Evolutionary conservation across 2,888 invertebrate genomes (phyloP), one percentile per base, ranked within the genome.

Genomic region (Perizoma flavofasciatum): DNA sequence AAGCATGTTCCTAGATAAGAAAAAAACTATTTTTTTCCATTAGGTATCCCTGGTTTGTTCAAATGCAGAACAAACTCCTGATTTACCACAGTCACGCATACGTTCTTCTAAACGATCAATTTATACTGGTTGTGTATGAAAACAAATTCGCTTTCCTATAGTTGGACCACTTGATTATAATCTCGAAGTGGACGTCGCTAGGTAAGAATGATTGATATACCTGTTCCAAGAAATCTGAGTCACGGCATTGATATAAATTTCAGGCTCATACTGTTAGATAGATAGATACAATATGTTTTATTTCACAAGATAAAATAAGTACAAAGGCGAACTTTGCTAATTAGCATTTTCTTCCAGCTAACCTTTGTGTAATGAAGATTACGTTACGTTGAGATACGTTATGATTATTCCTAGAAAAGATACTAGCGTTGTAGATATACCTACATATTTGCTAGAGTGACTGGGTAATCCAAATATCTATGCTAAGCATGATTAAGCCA

Each of bases 71-170:
- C 5, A 46, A 47, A 57, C 58, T 50, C 22, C 32, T 44, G 55
- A 64, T 62, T 22, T 58, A 46, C 49, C 7, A 58, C 43, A 63
- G 51, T 67, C 61, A 65, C 61, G 48, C 39, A 45, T 48, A 43
- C 43, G 49, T 54, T 59, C 48, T 53, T 37, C 40, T 5, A 37
- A 10, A 33, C 47, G 53, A 46, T 61, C 46, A 43, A 10, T 11
- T 47, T 43, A 47, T 33, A 10, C 47, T 54, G 57, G 61, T 50
- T 51, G 34, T 22, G 10, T 47, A 22, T 34, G 35, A 40, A 47
- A 61, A 10, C 5, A 9, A 44, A 40, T 47, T 47, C 47, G 35
- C 11, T 39, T 43, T 6, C 43, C 32, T 33, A n/a, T 45, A 41
- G 41, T 58, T 40, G 47, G 53, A 56, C 54, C 53, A 57, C 5